Base-by-base conservation (phyloP, 2,113 vertebrate species). In the Zosterops hypoxanthus region DNA sequence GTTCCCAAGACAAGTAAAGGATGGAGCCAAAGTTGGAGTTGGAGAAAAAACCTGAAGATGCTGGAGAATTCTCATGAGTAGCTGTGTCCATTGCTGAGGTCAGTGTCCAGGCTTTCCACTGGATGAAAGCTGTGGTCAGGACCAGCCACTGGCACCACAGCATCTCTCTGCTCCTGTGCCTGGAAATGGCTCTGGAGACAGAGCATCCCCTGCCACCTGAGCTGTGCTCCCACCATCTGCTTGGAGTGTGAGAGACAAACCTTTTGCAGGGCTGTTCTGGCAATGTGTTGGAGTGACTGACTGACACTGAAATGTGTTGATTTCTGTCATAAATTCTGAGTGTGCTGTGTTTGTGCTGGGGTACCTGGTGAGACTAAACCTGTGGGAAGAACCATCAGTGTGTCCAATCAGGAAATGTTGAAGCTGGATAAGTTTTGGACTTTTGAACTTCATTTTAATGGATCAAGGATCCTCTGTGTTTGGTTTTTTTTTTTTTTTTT, bases 21-120 rank as follows among this genome's bases (percentile, higher is more conserved):
- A 56, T 42, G 36, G 29, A 93, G 41, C 20, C 41, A 33, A 1
- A 34, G 42, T 2, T 53, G 86, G 50, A 29, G 12, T 3, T 69
- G 57, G 34, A 34, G 56, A 2, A 16, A 71, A 20, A 12, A 41
- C 11, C 24, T 0, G 0, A 66, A 22, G 49, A 11, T n/a, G 14
- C 11, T 55, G 49, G 41, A 19, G 41, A 61, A 34, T 60, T 53
- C 44, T 41, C 52, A 5, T 13, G 25, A 39, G 42, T 26, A 46
- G 20, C 36, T 53, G 25, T 56, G 66, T 24, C 34, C 47, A 3
- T 18, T 39, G 19, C 65, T 57, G 33, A 33, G 53, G 16, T 47
- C 60, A 52, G 5, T 36, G 65, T 23, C 64, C 15, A 26, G 24
- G 19, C 39, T 86, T 81, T 57, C 50, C 41, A 7, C 20, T 16